Evolutionary conservation across 2,113 vertebrate species (phyloP).

Genomic region (Argyrosomus japonicus): DNA sequence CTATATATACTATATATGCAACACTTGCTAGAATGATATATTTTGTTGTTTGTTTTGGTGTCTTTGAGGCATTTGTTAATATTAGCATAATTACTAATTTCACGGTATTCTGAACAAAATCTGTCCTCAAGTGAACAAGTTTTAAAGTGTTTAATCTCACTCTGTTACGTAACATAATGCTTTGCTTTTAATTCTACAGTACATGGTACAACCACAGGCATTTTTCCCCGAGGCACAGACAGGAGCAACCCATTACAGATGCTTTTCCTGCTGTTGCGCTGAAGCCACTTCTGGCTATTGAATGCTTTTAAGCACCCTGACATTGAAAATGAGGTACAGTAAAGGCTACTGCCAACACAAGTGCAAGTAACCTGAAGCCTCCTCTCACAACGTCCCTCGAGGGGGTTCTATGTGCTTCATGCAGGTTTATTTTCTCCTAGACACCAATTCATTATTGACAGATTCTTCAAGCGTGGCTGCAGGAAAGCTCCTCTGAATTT

Average conservation of each 20-base stretch:
- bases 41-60: not conserved
- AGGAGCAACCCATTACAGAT: conserved; percentile 39
- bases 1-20: not conserved
- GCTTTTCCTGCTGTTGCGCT: conserved; percentile 10
- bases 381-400: conserved; percentile 30
- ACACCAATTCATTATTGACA: conserved; percentile 70
- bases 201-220: conserved; percentile 1
- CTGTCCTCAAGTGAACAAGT: not conserved
- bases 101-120: not conserved
- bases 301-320: conserved; percentile 54
- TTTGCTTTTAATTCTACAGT: conserved; percentile 29
- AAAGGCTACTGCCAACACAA: conserved; percentile 27
- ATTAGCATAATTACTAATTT: not conserved
- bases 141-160: not conserved
- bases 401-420: not conserved
- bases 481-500: conserved; percentile 50
- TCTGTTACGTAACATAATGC: conserved; percentile 16
- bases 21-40: not conserved
- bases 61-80: not conserved
- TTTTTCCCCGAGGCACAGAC: conserved; percentile 14
- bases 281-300: conserved; percentile 41
- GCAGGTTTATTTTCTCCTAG: conserved; percentile 48
- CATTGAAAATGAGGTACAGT: conserved; percentile 50
- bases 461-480: conserved; percentile 46
- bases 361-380: conserved; percentile 38